Base-by-base conservation (phyloP, 2,113 vertebrate genomes). In the Eupsittula cactorum region DNA sequence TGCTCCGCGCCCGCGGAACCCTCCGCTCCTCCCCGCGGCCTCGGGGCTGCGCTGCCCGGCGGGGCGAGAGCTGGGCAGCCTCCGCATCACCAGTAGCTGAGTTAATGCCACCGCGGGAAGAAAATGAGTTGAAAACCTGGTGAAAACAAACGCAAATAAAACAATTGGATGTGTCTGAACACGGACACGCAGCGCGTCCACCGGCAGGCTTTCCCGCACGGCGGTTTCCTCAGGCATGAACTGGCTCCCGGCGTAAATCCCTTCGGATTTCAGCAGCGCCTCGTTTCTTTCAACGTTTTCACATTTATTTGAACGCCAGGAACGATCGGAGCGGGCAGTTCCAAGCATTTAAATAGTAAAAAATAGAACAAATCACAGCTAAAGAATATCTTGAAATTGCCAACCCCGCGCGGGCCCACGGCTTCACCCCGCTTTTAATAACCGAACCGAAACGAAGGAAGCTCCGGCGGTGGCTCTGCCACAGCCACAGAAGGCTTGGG, bases 371-470 rank as follows among this genome's bases (percentile, higher is more conserved):
- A 83, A 88, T 50, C 47, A 6, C 55, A 16, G 13, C 27, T 55
- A 46, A 87, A 3, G 10, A 67, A 47, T 13, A 35, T 2, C 4
- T 76, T 65, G 47, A 60, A 85, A 79, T 11, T 19, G 16, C 47
- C 5, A 81, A 92, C 77, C 5, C 20, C 74, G n/a, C 31, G 31
- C 17, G 33, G 67, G 37, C 79, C 79, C 83, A 29, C 29, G 41
- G 64, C n/a, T 77, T 91, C 75, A 13, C 42, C 57, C 33, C 15
- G 19, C 11, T 83, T 75, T 42, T 49, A 67, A 35, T 37, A 64
- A 71, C 23, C 1, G 27, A 94, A 97, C 31, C 41, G 85, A 95
- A 96, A 94, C 63, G 95, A 94, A 93, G 67, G 33, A 60, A 78
- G 3, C 27, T 41, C 17, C 65, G n/a, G 65, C 4, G 3, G 52